A percentile compares a stretch with the other conserved stretches of the same genome.
Conservation (phyloP, 2,888 invertebrate genomes). For the Portevinia maculata region DNA sequence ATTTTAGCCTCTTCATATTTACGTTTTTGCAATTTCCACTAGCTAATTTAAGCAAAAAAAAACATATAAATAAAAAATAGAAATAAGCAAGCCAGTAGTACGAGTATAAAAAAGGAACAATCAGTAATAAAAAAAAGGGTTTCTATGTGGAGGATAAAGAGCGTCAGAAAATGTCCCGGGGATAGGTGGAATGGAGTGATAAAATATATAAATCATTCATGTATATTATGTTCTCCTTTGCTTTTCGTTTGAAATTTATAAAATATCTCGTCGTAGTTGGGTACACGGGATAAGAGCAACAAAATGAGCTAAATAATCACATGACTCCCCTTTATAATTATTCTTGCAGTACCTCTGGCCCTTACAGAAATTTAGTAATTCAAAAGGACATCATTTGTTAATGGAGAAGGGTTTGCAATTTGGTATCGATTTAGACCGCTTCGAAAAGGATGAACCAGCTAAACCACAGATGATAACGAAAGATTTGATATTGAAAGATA, state of each 20-base stretch:
- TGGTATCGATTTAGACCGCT: slow-evolving; percentile 81
- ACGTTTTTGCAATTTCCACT: slow-evolving; percentile 40
- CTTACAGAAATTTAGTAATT: slow-evolving; percentile 89
- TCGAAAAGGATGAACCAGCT: slow-evolving; percentile 80
- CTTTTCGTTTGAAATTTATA: slow-evolving; percentile 47
- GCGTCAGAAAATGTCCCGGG: not conserved
- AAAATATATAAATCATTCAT: slow-evolving; percentile 53
- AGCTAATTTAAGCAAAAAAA: slow-evolving; percentile 60
- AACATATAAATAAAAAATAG: no score
- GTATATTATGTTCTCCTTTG: slow-evolving; percentile 45
- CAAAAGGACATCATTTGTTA: slow-evolving; percentile 88
- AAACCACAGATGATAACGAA: slow-evolving; percentile 76
- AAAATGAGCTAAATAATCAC: slow-evolving; percentile 16
- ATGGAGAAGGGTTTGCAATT: slow-evolving; percentile 83
- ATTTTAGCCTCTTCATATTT: slow-evolving; percentile 38
- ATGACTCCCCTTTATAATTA: slow-evolving; percentile 45
- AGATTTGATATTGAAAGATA: slow-evolving; percentile 71
- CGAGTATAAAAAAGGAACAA: slow-evolving; percentile 38
- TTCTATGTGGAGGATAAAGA: slow-evolving; percentile 7
- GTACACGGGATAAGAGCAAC: slow-evolving; percentile 5
- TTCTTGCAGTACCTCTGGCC: slow-evolving; percentile 89
- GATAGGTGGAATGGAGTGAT: not conserved
- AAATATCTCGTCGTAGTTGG: slow-evolving; percentile 34
- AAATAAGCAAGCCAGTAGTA: slow-evolving; percentile 44
- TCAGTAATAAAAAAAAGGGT: slow-evolving; percentile 55